Percentiles rank a stretch among this genome's conserved stretches.
Conservation (phyloP, 2,113 vertebrate species). For the Gorsachius goisagi region DNA sequence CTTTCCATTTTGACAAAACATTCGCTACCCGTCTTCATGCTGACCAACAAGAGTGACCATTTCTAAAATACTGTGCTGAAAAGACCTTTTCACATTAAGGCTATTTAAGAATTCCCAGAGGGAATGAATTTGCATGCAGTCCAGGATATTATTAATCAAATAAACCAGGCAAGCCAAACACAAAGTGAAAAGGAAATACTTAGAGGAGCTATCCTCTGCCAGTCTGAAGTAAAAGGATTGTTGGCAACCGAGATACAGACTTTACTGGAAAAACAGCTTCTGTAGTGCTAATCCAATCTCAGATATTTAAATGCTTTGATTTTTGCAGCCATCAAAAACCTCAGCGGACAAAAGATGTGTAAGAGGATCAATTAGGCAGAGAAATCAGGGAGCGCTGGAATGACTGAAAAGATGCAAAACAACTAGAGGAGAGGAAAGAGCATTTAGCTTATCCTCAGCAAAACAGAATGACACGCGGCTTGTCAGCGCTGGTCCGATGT, state of each 20-base stretch:
- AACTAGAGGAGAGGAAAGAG: not conserved
- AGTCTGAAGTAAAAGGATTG: not conserved
- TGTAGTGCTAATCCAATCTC: not conserved
- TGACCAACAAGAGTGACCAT: accelerated
- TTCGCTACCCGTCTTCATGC: not conserved
- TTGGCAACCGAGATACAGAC: not conserved
- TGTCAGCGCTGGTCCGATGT: accelerated
- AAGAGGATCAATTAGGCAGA: not conserved
- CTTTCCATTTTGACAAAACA: not conserved
- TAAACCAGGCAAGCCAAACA: not conserved
- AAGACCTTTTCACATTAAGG: not conserved
- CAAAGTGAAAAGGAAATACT: not conserved
- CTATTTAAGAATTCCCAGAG: not conserved
- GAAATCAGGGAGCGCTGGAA: not conserved
- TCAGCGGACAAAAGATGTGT: not conserved
- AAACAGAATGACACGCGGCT: accelerated
- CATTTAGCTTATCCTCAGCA: too few species aligned
- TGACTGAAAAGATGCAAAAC: not conserved
- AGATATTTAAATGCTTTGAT: not conserved
- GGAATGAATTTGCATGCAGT: not conserved
- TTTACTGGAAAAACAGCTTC: not conserved
- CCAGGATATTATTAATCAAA: not conserved
- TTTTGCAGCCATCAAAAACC: not conserved
- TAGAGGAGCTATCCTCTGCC: not conserved
- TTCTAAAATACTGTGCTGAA: accelerated